A percentile compares a stretch with the other conserved stretches of the same genome.
Conservation (phyloP, 2,888 invertebrate species). For the Lasioglossum vierecki region DNA sequence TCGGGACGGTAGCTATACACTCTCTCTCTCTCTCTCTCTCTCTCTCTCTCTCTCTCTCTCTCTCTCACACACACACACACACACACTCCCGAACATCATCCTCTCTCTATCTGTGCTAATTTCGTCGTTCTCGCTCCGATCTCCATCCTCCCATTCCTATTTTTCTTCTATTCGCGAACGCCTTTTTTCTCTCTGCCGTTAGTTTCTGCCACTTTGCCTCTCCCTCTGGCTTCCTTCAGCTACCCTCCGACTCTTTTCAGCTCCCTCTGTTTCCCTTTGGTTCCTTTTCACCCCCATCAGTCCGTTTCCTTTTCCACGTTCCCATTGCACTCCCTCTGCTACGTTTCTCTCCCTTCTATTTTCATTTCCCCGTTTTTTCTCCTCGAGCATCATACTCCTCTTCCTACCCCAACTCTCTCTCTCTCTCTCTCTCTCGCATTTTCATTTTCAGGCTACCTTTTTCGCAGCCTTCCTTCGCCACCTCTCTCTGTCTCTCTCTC, state of each 20-base stretch:
- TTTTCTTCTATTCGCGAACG: constrained; percentile 58
- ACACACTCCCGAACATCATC: constrained; percentile 32
- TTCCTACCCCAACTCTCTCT: background rate
- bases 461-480: constrained; percentile 8
- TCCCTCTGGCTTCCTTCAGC: background rate
- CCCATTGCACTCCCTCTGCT: constrained; percentile 25
- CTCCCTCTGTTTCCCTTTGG: background rate
- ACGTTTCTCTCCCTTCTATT: constrained; percentile 51
- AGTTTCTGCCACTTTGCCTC: constrained; percentile 59
- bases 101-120: constrained; percentile 51
- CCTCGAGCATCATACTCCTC: constrained; percentile 31
- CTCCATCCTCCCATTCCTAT: constrained; percentile 39
- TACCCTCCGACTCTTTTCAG: background rate
- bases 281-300: constrained; percentile 13
- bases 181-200: constrained; percentile 55
- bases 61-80: background rate
- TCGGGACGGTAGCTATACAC: constrained; percentile 71
- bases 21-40: constrained; percentile 31
- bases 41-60: background rate
- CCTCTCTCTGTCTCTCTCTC: background rate
- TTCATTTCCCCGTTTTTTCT: constrained; percentile 43
- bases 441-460: constrained; percentile 56
- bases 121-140: constrained; percentile 34
- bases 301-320: constrained; percentile 28
- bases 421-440: constrained; percentile 33